Conservation (phyloP, 1,140 invertebrate species). For the Drosophila eugracilis region DNA sequence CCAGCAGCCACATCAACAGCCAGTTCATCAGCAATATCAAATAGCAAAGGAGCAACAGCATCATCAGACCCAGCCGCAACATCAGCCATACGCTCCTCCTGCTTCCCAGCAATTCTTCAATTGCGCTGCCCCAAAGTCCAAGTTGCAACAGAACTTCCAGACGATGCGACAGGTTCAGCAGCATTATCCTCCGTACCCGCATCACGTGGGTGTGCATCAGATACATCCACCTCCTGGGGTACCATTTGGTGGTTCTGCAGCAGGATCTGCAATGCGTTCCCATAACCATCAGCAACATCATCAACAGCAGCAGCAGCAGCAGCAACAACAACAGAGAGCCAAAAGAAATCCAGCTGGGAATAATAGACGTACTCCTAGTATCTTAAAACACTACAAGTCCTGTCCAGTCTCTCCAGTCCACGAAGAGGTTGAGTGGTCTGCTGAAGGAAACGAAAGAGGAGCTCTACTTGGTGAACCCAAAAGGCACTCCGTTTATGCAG, state of each 20-base stretch:
- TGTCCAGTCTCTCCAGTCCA: conserved; percentile 89
- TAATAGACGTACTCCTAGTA: conserved; percentile 86
- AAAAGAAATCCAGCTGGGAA: conserved; percentile 78
- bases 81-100: conserved; percentile 17
- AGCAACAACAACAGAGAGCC: conserved; percentile 30
- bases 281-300: conserved; percentile 29
- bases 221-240: conserved; percentile 81
- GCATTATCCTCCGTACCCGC: conserved; percentile 84
- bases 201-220: conserved; percentile 83
- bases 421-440: conserved; percentile 88
- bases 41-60: conserved; percentile 12
- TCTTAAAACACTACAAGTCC: conserved; percentile 89
- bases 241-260: conserved; percentile 48
- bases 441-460: conserved; percentile 53
- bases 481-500: conserved; percentile 83
- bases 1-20: conserved; percentile 22
- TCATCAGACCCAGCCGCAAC: conserved; percentile 14
- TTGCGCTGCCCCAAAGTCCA: conserved; percentile 82
- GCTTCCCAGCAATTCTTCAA: conserved; percentile 71
- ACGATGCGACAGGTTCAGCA: conserved; percentile 84
- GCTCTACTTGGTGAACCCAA: conserved; percentile 66
- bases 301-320: conserved; percentile 2
- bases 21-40: conserved; percentile 20
- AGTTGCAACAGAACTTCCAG: conserved; percentile 84
- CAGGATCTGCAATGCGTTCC: conserved; percentile 1